A percentile compares a stretch with the other conserved stretches of the same genome.
These are phyloP conservation scores for Mormyrus hasselquistii DNA, from an alignment of 2,797 vertebrate species.

Conservation along the genomic window DNA sequence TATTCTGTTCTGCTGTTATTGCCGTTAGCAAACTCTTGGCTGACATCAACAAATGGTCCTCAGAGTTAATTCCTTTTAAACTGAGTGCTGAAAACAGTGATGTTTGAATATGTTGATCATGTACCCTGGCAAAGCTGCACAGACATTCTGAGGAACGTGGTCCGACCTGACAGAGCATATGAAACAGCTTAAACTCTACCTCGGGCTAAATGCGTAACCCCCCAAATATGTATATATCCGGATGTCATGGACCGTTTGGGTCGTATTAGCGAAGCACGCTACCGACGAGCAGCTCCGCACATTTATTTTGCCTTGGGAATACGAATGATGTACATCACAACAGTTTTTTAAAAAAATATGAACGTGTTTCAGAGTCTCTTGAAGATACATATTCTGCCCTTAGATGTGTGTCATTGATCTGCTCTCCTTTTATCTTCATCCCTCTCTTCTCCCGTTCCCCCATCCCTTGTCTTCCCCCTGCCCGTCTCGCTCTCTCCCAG, in stretches of 20 bases:
- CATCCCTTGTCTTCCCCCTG: neutral
- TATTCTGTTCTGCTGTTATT: slow-evolving; percentile 40
- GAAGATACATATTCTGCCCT: neutral
- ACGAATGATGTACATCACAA: slow-evolving; percentile 42
- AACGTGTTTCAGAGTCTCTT: neutral
- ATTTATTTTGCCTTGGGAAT: slow-evolving; percentile 20
- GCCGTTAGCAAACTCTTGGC: slow-evolving; percentile 44
- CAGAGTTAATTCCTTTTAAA: slow-evolving; percentile 56
- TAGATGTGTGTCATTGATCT: neutral
- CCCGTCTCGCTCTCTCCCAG: neutral
- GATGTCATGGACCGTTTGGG: slow-evolving; percentile 14
- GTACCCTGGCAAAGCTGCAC: slow-evolving; percentile 22
- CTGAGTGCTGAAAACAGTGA: slow-evolving; percentile 51
- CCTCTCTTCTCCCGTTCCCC: slow-evolving; percentile 39
- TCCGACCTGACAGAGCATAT: slow-evolving; percentile 25
- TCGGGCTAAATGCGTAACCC: slow-evolving; percentile 43
- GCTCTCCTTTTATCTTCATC: slow-evolving; percentile 20
- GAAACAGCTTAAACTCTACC: slow-evolving; percentile 43
- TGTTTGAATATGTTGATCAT: slow-evolving; percentile 51
- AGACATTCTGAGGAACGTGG: neutral
- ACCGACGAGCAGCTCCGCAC: neutral
- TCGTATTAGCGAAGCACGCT: neutral
- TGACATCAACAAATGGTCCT: slow-evolving; percentile 49
- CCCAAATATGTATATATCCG: slow-evolving; percentile 42
- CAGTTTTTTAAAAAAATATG: neutral